Evolutionary conservation across 1,140 invertebrate species (phyloP).

Genomic region (Bemisia tabaci): DNA sequence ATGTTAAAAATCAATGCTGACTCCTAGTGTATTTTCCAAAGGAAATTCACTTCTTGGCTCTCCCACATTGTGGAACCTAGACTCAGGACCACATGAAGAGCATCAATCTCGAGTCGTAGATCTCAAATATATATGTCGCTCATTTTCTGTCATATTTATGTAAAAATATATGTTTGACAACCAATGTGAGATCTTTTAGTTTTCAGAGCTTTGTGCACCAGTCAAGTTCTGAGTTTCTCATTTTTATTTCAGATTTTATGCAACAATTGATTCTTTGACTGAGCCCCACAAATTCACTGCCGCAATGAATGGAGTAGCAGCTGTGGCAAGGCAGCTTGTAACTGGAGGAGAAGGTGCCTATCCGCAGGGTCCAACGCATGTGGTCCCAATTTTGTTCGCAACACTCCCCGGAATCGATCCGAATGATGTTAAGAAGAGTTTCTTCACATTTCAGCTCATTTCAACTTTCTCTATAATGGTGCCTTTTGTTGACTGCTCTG

Average conservation of each 20-base stretch:
- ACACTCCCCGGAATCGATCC: conserved; percentile 78
- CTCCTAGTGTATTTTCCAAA: too few species aligned
- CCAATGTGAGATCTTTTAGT: not conserved
- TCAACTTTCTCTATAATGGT: conserved; percentile 59
- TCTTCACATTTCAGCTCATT: conserved; percentile 66
- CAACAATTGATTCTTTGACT: conserved; percentile 66
- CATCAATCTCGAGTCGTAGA: too few species aligned
- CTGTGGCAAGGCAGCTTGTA: conserved; percentile 53
- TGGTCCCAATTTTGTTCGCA: conserved; percentile 64
- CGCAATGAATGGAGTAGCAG: conserved; percentile 58
- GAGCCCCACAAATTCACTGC: conserved; percentile 75
- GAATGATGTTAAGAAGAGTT: conserved; percentile 74
- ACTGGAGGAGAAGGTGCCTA: conserved; percentile 45
- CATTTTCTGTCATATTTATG: not conserved
- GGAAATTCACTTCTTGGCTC: too few species aligned
- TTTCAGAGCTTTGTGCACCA: too few species aligned
- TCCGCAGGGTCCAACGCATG: conserved; percentile 61
- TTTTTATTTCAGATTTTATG: conserved; percentile 48
- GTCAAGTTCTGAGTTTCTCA: conserved; percentile 3
- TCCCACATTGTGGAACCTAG: too few species aligned
- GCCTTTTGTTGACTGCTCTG: conserved; percentile 72
- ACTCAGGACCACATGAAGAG: too few species aligned
- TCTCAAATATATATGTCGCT: too few species aligned
- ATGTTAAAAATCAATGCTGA: too few species aligned
- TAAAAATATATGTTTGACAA: conserved; percentile 1